Conservation (phyloP, 2,113 vertebrate genomes). For the Eubucco bourcierii region DNA sequence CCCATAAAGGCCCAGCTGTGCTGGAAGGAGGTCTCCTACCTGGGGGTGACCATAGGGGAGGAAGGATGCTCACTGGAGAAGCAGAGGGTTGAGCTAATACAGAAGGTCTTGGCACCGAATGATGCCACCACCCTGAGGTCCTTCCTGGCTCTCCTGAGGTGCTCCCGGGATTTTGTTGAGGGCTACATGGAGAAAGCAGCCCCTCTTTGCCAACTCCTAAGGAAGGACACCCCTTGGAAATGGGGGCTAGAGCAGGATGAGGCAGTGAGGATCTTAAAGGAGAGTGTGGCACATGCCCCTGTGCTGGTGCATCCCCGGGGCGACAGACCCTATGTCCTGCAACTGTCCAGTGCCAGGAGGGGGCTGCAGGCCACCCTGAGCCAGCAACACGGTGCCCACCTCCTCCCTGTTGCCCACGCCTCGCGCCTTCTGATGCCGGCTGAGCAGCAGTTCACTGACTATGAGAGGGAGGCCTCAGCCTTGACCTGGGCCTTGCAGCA, state of each 20-base stretch:
- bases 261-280: constrained; percentile 42
- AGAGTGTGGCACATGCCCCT: background rate
- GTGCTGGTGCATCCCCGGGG: background rate
- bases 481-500: constrained; percentile 60
- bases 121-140: constrained; percentile 7
- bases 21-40: constrained; percentile 62
- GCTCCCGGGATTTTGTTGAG: constrained; percentile 45
- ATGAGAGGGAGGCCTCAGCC: constrained; percentile 25
- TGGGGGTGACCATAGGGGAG: constrained; percentile 50
- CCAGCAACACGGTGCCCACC: background rate
- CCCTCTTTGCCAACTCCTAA: constrained; percentile 38
- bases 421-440: background rate
- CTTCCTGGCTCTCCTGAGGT: constrained; percentile 31
- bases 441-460: constrained; percentile 18
- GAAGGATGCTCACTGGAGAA: constrained; percentile 30
- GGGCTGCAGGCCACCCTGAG: constrained; percentile 22
- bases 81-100: constrained; percentile 44
- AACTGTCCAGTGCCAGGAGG: background rate
- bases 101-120: background rate
- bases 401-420: background rate
- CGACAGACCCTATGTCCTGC: constrained; percentile 18
- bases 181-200: constrained; percentile 36
- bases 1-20: constrained; percentile 59
- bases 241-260: constrained; percentile 50
- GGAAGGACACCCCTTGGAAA: constrained; percentile 15